phyloP scores from a whole-genome alignment of 2,888 invertebrate species.

The Glaucopsyche alexis region DNA sequence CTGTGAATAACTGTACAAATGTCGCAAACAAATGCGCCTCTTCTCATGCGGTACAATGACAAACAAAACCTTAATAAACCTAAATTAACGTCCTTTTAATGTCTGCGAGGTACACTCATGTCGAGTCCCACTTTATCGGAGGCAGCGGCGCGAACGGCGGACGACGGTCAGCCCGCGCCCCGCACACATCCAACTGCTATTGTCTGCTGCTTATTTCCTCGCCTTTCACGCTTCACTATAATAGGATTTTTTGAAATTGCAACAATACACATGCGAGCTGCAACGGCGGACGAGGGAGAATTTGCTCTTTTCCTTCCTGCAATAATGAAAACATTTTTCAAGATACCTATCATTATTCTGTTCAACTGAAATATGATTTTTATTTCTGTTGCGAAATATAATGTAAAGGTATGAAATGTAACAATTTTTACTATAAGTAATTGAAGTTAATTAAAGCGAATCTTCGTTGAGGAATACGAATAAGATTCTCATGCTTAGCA shows the following conservation, averaged over 20 bases:
- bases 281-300: slow-evolving; percentile 56
- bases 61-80: slow-evolving; percentile 35
- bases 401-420: not conserved
- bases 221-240: slow-evolving; percentile 68
- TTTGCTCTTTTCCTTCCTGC: slow-evolving; percentile 52
- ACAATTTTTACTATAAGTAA: not conserved
- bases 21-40: slow-evolving; percentile 21
- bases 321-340: slow-evolving; percentile 29
- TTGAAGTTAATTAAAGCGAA: not conserved
- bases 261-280: slow-evolving; percentile 70
- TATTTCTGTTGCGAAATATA: slow-evolving; percentile 27
- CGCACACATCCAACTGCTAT: slow-evolving; percentile 47
- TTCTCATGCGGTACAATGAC: slow-evolving; percentile 18
- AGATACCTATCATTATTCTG: slow-evolving; percentile 26
- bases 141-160: slow-evolving; percentile 36
- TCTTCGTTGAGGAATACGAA: not conserved
- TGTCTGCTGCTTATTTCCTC: slow-evolving; percentile 72
- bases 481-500: not conserved
- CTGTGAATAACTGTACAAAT: not conserved
- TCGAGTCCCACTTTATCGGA: slow-evolving; percentile 37
- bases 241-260: slow-evolving; percentile 78
- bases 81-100: slow-evolving; percentile 39
- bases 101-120: slow-evolving; percentile 34
- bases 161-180: slow-evolving; percentile 32
- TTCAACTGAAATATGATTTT: slow-evolving; percentile 30